Base-by-base conservation (phyloP, 2,113 vertebrate genomes). In the Onychorhynchus coronatus region DNA sequence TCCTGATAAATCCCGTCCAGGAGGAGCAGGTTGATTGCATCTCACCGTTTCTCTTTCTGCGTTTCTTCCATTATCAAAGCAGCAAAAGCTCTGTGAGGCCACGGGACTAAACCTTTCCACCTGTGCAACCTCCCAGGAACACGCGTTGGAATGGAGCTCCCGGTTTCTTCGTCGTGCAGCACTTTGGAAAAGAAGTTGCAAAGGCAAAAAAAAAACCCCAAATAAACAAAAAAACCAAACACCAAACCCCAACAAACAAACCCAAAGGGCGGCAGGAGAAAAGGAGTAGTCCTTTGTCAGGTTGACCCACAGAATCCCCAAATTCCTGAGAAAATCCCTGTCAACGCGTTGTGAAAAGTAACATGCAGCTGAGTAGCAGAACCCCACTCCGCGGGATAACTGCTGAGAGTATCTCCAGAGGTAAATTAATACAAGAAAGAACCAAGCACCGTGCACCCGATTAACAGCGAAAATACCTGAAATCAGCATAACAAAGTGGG, bases 401-500 rank as follows among this genome's bases (percentile, higher is more conserved):
- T n/a, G 73, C 89, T 41, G 35, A 41, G 76, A 87, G 27, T 37
- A 71, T 59, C 81, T 27, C 50, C 30, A 95, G 89, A 91, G 39
- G 86, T 78, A 92, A 93, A 96, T 89, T 81, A 83, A 92, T 92
- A 74, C 19, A 71, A 87, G 91, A 67, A 92, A 59, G 70, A 93
- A 78, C 31, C 8, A 75, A 58, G 65, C 83, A 74, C 35, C 0
- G 4, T 50, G 91, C 83, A 89, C 86, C 75, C 30, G 52, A 92
- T 93, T 91, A 95, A 68, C 91, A 92, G 52, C n/a, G 93, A 91
- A 87, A 96, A 93, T 86, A 91, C 91, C 89, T 95, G 71, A 87
- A 96, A 96, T 96, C 95, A 95, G 95, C 96, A 85, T 97, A 87
- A 96, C 86, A 95, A 96, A 93, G 86, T 52, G 66, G 79, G 89